Percentiles rank a stretch among this genome's conserved stretches.
Evolutionary conservation across 2,113 vertebrate species (phyloP).

Genomic region (Ctenodactylus gundi): DNA sequence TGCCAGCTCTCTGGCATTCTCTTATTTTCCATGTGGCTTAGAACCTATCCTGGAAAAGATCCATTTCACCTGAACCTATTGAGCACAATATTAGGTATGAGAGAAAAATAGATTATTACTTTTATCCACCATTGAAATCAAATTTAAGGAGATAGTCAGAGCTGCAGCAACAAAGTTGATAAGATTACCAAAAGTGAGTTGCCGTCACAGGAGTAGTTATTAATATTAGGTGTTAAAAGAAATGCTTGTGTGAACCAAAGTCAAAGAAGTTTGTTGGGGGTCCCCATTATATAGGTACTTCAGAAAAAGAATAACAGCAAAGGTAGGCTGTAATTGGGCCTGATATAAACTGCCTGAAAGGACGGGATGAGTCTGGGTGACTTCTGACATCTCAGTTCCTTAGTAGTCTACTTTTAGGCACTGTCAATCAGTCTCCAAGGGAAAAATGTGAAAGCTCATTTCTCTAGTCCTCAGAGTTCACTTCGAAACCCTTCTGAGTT

Average conservation of each 20-base stretch:
- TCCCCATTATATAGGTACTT: neutral
- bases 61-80: neutral
- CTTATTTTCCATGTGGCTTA: neutral
- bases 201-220: neutral
- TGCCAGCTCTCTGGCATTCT: neutral
- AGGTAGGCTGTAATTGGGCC: neutral
- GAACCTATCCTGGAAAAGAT: neutral
- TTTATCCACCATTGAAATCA: constrained; percentile 44
- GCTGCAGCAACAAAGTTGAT: neutral
- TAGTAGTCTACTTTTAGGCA: constrained; percentile 58
- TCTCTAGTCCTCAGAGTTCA: constrained; percentile 58
- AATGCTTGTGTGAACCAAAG: neutral
- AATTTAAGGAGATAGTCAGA: neutral
- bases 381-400: constrained; percentile 51
- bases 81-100: neutral
- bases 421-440: constrained; percentile 44
- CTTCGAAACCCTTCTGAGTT: constrained; percentile 58
- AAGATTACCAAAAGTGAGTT: neutral
- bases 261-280: neutral
- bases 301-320: neutral
- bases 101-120: constrained; percentile 41
- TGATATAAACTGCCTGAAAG: constrained; percentile 7
- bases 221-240: neutral
- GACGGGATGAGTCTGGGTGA: neutral
- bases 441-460: constrained; percentile 48